Base-by-base conservation (phyloP, 2,888 invertebrate genomes). In the Sussaba pulchella region DNA sequence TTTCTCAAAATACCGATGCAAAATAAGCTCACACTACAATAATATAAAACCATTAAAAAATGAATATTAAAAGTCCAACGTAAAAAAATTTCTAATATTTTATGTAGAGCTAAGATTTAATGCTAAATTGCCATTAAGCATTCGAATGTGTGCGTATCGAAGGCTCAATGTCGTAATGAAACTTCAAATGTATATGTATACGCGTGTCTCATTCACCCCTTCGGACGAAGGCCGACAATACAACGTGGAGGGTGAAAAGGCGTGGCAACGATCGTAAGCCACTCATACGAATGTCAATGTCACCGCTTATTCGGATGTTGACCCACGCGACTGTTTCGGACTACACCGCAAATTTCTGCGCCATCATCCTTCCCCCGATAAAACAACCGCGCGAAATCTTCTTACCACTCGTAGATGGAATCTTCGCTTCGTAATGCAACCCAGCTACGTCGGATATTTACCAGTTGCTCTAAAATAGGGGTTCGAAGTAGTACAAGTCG, bases 251-350 rank as follows among this genome's bases (percentile, higher is more conserved):
- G 80, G 69, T 64, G 81, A 76, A 82, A 89, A 90, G 88, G 88
- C 88, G 88, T 88, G 88, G 88, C 88, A 85, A 78, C 83, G 88
- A 86, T 88, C 89, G 82, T 87, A 85, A 88, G 82, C 85, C 87
- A 85, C 84, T 86, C 86, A 87, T 86, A 84, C 87, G 90, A 90
- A 89, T 90, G 90, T 89, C 90, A 90, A 90, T 90, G 90, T 90
- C 90, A 90, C 87, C 85, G 86, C 84, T 87, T 86, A 82, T 80
- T 84, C 85, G 87, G 85, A 83, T 85, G 85, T 75, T 84, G 85
- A 87, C 86, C 84, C 81, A 73, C 71, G 43, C 19, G 45, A 64
- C 41, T 45, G 31, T 8, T 19, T 8, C 31, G 47, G 39, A 59
- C 3, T 6, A 14, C 10, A 19, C 31, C 12, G 26, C 14, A 63